Evolutionary conservation across 2,797 vertebrate species (phyloP), one percentile per base, ranked within the genome.

Genomic region (Chelon auratus): DNA sequence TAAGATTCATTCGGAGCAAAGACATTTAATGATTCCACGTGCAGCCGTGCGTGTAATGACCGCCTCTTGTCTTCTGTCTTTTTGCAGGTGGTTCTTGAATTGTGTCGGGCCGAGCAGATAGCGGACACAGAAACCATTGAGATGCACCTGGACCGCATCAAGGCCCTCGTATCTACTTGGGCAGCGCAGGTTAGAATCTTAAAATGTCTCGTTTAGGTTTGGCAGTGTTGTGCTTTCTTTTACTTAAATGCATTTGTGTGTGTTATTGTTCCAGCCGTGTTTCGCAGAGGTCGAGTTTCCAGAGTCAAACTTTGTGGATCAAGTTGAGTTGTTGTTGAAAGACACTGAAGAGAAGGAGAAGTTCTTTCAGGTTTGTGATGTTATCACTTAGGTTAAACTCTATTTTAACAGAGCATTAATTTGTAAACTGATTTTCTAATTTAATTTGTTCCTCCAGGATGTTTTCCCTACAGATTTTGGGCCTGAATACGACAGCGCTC

Each of bases 401-500:
- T 26, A 24, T 3, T 24, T 3, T 3, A 26, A 26, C 24, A 26
- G 24, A 26, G n/a, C 9, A 11, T 13, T 33, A 1, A 40, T 3
- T 3, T 36, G 9, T 43, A 9, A 54, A 33, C 36, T 22, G 0
- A 26, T 26, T 26, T 26, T 26, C 4, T 26, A 4, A 26, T 26
- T 42, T 20, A 12, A 0, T 75, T 33, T 61, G 22, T 36, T 13
- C 11, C 59, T 73, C 11, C 63, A 96, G 95, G 93, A 94, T 70
- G 87, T 92, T 26, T 94, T 96, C 54, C 91, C 93, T 20, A 85
- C 88, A 0, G 94, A 95, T 17, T 96, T 95, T 17, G 95, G 95
- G 20, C 91, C 94, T 0, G 78, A 88, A 0, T 96, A 94, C 47
- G 74, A 95, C 75, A 45, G 61, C 30, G 94, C 93, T 52, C 87